Evolutionary conservation across 1,140 invertebrate genomes (phyloP).

Genomic region (Cherax quadricarinatus): DNA sequence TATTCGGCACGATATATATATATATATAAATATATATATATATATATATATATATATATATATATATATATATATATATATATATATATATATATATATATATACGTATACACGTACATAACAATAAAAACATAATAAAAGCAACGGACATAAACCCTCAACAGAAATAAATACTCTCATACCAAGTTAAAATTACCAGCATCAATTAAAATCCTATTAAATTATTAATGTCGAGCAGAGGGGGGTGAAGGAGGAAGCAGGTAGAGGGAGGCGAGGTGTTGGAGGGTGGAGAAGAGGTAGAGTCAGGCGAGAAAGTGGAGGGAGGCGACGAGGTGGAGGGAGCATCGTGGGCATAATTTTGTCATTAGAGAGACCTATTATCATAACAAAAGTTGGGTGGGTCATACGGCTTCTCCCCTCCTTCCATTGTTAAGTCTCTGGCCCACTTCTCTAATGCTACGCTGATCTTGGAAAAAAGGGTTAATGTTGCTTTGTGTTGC

Average conservation of each 20-base stretch:
- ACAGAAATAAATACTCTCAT: no score
- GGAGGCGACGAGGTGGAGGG: background rate
- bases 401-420: conserved; percentile 38
- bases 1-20: no score
- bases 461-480: conserved; percentile 5
- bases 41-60: no score
- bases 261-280: background rate
- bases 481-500: conserved; percentile 33
- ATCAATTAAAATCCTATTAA: no score
- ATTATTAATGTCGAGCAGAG: no score
- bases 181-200: no score
- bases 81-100: no score
- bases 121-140: no score
- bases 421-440: conserved; percentile 31
- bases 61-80: no score
- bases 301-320: background rate
- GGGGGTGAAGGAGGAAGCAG: background rate
- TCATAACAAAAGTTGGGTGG: conserved; percentile 59
- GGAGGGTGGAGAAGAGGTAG: background rate
- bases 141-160: no score
- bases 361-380: conserved; percentile 57
- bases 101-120: no score
- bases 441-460: conserved; percentile 16
- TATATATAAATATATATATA: no score
- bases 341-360: conserved; percentile 56